Evolutionary conservation across 1,140 invertebrate species (phyloP).

Genomic region (Pseudomyrmex cubaensis): DNA sequence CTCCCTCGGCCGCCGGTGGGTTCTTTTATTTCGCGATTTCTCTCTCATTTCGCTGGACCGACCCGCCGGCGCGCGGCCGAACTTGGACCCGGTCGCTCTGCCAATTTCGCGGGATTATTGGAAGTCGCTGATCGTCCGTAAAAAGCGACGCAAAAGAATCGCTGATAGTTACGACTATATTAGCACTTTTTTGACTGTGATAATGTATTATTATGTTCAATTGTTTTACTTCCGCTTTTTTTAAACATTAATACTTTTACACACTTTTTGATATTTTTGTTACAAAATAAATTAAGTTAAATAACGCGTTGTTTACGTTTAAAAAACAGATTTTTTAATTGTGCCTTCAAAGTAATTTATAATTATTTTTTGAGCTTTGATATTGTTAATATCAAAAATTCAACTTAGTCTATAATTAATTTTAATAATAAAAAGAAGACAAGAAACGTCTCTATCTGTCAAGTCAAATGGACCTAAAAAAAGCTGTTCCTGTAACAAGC

Average conservation of each 20-base stretch:
- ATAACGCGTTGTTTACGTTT: no score
- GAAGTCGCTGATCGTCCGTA: constrained; percentile 46
- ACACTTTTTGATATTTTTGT: no score
- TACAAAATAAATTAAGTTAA: no score
- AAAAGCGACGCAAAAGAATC: constrained; percentile 53
- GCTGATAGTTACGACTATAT: constrained; percentile 39
- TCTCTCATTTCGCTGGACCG: constrained; percentile 71
- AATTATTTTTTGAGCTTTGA: not conserved
- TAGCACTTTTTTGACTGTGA: not conserved
- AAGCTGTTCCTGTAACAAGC: not conserved
- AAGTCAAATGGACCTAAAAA: not conserved
- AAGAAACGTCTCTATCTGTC: not conserved
- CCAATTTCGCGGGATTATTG: constrained; percentile 70
- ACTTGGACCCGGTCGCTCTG: constrained; percentile 44
- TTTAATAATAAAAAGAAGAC: not conserved
- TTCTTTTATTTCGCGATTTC: constrained; percentile 74
- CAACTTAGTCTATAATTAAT: not conserved
- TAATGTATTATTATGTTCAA: not conserved
- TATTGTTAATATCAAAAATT: not conserved
- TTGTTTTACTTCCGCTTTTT: not conserved
- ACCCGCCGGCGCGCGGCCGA: constrained; percentile 54
- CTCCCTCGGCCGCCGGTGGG: constrained; percentile 49
- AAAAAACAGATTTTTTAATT: no score
- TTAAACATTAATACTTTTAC: not conserved
- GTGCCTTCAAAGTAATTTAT: not conserved